These are phyloP conservation scores for Drosophila navojoa DNA, from an alignment of 1,140 invertebrate genomes.

Conservation along the genomic window DNA sequence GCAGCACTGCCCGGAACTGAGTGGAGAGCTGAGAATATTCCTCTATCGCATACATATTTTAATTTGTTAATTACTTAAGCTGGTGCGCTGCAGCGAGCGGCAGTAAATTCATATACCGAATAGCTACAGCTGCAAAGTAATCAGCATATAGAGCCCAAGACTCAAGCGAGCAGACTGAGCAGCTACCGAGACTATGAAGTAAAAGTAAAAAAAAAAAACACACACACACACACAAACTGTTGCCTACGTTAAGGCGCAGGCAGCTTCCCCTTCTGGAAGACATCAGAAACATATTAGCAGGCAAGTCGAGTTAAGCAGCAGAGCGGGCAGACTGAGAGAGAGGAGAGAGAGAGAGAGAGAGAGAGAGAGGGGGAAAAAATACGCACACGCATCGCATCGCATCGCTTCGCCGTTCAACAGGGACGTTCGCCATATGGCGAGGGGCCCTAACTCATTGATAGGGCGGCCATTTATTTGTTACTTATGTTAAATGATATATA, in stretches of 20 bases:
- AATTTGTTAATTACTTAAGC: constrained; percentile 80
- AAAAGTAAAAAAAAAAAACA: constrained; percentile 40
- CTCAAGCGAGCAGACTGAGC: constrained; percentile 6
- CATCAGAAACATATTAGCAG: constrained; percentile 78
- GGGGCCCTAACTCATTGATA: neutral
- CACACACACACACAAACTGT: constrained; percentile 49
- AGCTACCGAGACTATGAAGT: constrained; percentile 22
- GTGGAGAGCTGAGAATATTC: constrained; percentile 15
- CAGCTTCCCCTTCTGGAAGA: constrained; percentile 37
- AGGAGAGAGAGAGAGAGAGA: neutral
- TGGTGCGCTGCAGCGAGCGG: constrained; percentile 33
- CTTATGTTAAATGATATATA: no score
- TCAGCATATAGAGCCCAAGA: constrained; percentile 58
- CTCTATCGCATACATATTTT: constrained; percentile 64
- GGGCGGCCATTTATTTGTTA: neutral
- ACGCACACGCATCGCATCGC: constrained; percentile 39
- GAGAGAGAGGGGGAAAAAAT: constrained; percentile 5
- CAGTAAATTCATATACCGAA: constrained; percentile 65
- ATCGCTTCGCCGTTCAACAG: constrained; percentile 20
- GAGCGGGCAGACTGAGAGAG: neutral
- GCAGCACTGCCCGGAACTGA: constrained; percentile 7
- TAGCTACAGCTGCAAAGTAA: constrained; percentile 58
- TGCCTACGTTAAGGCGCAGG: constrained; percentile 30
- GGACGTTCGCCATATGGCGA: constrained; percentile 27
- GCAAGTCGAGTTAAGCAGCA: constrained; percentile 45